Percentiles rank a stretch among this genome's conserved stretches.
phyloP scores from a whole-genome alignment of 1,140 invertebrate genomes.

The Brachionus angularis region DNA sequence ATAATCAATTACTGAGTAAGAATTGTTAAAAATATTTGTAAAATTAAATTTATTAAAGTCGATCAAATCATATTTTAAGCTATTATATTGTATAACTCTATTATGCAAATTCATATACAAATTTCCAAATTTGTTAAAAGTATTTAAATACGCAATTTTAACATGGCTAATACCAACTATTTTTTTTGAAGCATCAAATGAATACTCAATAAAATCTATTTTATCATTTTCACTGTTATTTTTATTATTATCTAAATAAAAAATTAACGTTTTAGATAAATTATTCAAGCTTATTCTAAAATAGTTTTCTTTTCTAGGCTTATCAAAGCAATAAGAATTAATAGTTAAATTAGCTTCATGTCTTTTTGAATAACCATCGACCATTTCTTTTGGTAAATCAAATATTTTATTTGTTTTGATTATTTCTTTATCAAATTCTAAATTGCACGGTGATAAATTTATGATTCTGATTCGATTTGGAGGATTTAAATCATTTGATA shows the following conservation, averaged over 20 bases:
- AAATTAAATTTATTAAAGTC: no score
- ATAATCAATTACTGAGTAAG: constrained; percentile 9
- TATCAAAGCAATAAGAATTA: no score
- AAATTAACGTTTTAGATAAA: neutral
- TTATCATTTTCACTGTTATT: neutral
- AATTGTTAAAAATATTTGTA: no score
- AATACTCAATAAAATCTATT: no score
- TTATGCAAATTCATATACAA: neutral
- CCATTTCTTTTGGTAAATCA: neutral
- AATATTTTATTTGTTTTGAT: neutral
- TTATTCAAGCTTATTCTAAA: no score
- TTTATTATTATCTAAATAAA: neutral
- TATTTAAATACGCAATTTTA: neutral
- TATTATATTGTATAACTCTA: neutral
- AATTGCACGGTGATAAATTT: constrained; percentile 32
- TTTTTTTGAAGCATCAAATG: neutral
- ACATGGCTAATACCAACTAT: constrained; percentile 3
- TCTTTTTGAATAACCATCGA: no score
- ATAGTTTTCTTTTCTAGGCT: no score
- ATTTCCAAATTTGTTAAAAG: neutral
- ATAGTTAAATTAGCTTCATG: no score
- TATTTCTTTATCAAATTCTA: neutral
- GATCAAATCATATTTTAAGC: neutral
- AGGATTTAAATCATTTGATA: neutral
- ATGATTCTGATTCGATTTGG: neutral